Evolutionary conservation across 2,113 vertebrate species (phyloP).

Genomic region (Reinhardtius hippoglossoides): DNA sequence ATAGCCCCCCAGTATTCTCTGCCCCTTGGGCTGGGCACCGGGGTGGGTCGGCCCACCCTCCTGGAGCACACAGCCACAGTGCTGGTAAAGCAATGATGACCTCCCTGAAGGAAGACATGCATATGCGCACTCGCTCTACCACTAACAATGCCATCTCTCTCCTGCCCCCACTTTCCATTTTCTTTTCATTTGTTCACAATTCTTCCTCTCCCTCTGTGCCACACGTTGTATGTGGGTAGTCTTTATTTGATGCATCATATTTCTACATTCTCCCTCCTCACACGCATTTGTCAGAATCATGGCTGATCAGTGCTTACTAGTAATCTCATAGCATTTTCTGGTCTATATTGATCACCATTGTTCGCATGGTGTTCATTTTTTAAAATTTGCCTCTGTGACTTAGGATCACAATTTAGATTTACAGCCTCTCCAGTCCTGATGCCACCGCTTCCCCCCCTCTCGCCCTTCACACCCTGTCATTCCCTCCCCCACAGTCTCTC

Average conservation of each 20-base stretch:
- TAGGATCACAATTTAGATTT: neutral
- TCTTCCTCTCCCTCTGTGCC: constrained; percentile 16
- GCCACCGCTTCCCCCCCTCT: neutral
- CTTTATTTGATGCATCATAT: constrained; percentile 19
- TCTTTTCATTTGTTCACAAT: constrained; percentile 39
- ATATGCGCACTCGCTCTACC: constrained; percentile 43
- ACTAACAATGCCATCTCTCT: constrained; percentile 66
- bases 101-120: constrained; percentile 43
- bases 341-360: neutral
- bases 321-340: neutral
- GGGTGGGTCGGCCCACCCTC: constrained; percentile 95
- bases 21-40: constrained; percentile 94
- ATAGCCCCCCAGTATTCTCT: constrained; percentile 98
- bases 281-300: constrained; percentile 28
- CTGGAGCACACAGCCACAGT: constrained; percentile 99
- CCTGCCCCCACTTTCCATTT: constrained; percentile 18
- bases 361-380: neutral
- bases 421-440: constrained; percentile 9
- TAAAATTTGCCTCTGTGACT: neutral
- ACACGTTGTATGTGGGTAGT: constrained; percentile 32
- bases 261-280: constrained; percentile 22
- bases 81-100: constrained; percentile 90
- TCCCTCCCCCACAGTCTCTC: constrained; percentile 43
- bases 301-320: neutral
- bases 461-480: constrained; percentile 24